These are phyloP conservation scores for Bemisia tabaci DNA, from an alignment of 1,140 invertebrate species.

Conservation along the genomic window DNA sequence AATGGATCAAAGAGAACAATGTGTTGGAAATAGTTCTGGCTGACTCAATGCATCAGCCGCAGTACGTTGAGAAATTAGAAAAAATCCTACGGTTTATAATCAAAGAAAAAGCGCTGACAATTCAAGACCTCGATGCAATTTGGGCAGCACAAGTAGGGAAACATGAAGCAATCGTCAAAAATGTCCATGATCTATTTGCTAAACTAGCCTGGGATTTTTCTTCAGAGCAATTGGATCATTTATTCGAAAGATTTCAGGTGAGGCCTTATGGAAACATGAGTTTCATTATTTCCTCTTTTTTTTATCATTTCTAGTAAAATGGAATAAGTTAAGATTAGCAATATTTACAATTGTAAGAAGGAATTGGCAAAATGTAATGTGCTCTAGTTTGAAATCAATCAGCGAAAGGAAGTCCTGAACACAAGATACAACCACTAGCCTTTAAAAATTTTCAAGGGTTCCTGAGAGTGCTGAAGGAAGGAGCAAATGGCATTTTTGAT, in stretches of 20 bases:
- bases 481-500: no score
- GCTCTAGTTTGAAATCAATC: no score
- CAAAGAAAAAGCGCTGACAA: constrained; percentile 81
- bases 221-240: constrained; percentile 89
- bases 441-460: no score
- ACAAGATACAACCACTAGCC: no score
- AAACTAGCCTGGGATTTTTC: constrained; percentile 98
- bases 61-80: constrained; percentile 95
- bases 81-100: constrained; percentile 95
- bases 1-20: constrained; percentile 93
- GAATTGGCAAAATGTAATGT: no score
- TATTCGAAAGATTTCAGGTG: constrained; percentile 95
- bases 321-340: no score
- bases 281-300: constrained; percentile 8
- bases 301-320: no score
- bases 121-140: constrained; percentile 84
- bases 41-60: constrained; percentile 92
- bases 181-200: constrained; percentile 90
- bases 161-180: constrained; percentile 92
- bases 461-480: no score
- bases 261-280: no score
- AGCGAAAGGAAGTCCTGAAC: no score
- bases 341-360: no score
- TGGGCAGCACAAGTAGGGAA: constrained; percentile 93
- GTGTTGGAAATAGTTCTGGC: constrained; percentile 89